A percentile compares a stretch with the other conserved stretches of the same genome.
phyloP scores from a whole-genome alignment of 2,888 invertebrate species.

The Amphipoea oculea region DNA sequence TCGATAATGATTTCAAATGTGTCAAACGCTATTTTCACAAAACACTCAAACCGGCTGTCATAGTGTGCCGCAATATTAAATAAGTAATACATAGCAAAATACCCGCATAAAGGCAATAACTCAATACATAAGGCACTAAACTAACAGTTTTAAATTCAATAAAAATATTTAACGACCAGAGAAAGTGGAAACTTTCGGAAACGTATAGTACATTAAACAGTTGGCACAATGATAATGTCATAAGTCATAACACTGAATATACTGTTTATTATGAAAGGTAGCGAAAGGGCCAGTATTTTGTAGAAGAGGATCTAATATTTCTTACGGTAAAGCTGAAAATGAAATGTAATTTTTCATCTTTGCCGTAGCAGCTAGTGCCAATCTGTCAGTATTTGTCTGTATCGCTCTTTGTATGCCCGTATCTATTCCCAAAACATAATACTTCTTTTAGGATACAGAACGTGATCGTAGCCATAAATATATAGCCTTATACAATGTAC shows the following conservation, averaged over 20 bases:
- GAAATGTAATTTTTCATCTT: not conserved
- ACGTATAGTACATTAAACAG: slow-evolving; percentile 37
- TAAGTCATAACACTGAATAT: slow-evolving; percentile 2
- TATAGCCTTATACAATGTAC: not conserved
- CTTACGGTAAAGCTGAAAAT: not conserved
- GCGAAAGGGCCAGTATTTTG: not conserved
- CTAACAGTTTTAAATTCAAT: slow-evolving; percentile 40
- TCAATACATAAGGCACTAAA: not conserved
- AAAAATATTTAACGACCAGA: slow-evolving; percentile 42
- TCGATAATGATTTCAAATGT: not conserved
- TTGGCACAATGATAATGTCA: slow-evolving; percentile 35
- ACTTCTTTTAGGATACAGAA: not conserved
- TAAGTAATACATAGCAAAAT: no score
- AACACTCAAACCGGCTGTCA: not conserved
- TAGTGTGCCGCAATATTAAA: not conserved
- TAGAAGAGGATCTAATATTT: no score
- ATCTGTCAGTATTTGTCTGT: not conserved
- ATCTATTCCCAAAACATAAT: not conserved
- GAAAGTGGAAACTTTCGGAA: slow-evolving; percentile 58
- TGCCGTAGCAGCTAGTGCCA: not conserved
- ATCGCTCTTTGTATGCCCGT: not conserved
- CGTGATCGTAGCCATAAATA: not conserved
- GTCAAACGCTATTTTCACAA: not conserved
- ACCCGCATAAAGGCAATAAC: no score
- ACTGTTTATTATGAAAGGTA: slow-evolving; percentile 12